phyloP scores from a whole-genome alignment of 2,113 vertebrate species.

The Tylochromis polylepis region DNA sequence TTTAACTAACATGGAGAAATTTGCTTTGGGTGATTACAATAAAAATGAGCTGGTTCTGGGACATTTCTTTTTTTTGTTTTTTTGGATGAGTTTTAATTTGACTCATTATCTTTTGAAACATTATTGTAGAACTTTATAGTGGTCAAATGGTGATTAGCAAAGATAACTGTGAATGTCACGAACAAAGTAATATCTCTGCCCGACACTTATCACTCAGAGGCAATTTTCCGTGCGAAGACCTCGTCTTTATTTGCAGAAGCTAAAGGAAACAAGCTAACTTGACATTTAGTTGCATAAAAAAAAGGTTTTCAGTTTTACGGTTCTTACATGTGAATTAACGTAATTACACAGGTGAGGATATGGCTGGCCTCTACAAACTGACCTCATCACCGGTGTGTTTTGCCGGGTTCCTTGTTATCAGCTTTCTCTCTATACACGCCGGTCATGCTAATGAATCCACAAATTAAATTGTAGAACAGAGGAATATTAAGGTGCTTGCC shows the following conservation, averaged over 20 bases:
- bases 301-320: not conserved
- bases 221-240: not conserved
- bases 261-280: not conserved
- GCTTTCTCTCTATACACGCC: constrained; percentile 39
- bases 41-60: constrained; percentile 37
- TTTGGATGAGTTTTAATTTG: constrained; percentile 50
- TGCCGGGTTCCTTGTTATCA: constrained; percentile 36
- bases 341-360: not conserved
- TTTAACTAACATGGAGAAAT: constrained; percentile 62
- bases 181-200: not conserved
- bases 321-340: not conserved
- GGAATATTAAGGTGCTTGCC: constrained; percentile 53
- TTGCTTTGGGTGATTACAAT: constrained; percentile 43
- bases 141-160: constrained; percentile 38
- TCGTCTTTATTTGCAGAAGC: not conserved
- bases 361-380: not conserved
- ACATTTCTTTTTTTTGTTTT: not conserved
- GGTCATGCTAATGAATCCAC: constrained; percentile 69
- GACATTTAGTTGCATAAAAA: not conserved
- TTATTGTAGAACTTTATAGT: constrained; percentile 12
- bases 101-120: constrained; percentile 41
- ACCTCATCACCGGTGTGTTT: constrained; percentile 24
- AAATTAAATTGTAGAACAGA: constrained; percentile 78
- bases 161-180: constrained; percentile 3
- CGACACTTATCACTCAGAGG: not conserved